A percentile compares a stretch with the other conserved stretches of the same genome.
Conservation (phyloP, 2,113 vertebrate species). For the Zeus faber region DNA sequence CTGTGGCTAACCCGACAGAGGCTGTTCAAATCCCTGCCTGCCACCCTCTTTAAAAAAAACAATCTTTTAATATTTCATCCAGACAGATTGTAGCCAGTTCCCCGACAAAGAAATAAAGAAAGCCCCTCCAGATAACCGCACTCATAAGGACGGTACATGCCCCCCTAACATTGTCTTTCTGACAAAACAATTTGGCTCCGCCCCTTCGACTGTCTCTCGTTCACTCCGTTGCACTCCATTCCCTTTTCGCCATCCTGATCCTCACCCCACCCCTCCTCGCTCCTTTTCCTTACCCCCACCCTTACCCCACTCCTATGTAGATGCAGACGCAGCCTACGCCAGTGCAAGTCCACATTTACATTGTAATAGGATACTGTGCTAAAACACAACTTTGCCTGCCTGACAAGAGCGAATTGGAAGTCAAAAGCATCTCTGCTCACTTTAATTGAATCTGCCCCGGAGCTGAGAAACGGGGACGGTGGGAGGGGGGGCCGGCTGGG, state of each 20-base stretch:
- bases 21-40: neutral
- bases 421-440: constrained; percentile 91
- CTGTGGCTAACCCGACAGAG: neutral
- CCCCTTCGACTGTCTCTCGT: no score
- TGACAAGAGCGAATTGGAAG: constrained; percentile 92
- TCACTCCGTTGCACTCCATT: no score
- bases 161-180: no score
- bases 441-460: constrained; percentile 92
- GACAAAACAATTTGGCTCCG: no score
- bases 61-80: no score
- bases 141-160: no score
- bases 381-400: constrained; percentile 81
- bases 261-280: neutral
- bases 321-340: constrained; percentile 55
- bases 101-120: no score
- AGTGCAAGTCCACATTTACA: constrained; percentile 90
- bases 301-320: constrained; percentile 1
- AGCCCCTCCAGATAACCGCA: no score
- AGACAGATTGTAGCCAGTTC: no score
- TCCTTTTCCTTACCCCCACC: neutral
- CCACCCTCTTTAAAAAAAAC: no score
- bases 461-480: constrained; percentile 48
- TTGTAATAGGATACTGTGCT: constrained; percentile 87
- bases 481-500: neutral
- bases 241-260: constrained; percentile 1